Percentiles rank a stretch among this genome's conserved stretches.
Conservation (phyloP, 2,113 vertebrate genomes). For the Oophaga pumilio region DNA sequence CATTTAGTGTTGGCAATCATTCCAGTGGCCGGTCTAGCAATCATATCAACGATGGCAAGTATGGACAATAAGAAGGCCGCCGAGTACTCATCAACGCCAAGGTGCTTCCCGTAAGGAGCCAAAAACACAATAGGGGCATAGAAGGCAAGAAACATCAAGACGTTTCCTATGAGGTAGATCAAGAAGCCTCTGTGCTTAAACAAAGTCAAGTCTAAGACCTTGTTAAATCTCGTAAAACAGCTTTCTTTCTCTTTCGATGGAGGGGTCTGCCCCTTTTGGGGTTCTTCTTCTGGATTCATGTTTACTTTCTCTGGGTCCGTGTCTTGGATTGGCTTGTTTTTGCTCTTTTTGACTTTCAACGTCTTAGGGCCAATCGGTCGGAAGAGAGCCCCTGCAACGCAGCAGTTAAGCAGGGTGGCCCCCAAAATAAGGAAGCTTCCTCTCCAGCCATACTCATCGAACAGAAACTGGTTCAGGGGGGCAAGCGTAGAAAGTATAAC, state of each 20-base stretch:
- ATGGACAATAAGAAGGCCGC: constrained; percentile 78
- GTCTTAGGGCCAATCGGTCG: constrained; percentile 67
- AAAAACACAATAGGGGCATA: constrained; percentile 83
- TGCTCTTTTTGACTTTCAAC: not conserved
- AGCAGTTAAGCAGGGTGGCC: constrained; percentile 78
- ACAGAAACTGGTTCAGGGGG: constrained; percentile 77
- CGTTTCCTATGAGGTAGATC: constrained; percentile 79
- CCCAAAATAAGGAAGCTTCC: constrained; percentile 83
- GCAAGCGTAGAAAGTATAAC: constrained; percentile 78
- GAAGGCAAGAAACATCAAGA: constrained; percentile 79
- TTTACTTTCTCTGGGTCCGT: constrained; percentile 31
- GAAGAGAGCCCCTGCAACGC: constrained; percentile 83
- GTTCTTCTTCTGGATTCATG: constrained; percentile 26
- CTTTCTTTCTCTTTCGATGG: constrained; percentile 56
- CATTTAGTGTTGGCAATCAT: constrained; percentile 76
- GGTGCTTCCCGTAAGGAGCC: constrained; percentile 74
- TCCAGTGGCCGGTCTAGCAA: constrained; percentile 74
- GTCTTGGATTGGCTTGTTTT: constrained; percentile 26
- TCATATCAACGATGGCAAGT: constrained; percentile 78
- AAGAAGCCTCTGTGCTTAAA: constrained; percentile 81
- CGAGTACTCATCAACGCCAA: constrained; percentile 75
- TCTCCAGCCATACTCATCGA: constrained; percentile 79
- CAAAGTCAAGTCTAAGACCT: constrained; percentile 76
- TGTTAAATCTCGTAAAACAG: constrained; percentile 67
- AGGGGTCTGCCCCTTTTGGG: fast-evolving